Base-by-base conservation (phyloP, 2,888 invertebrate species). In the Agriopis aurantiaria region DNA sequence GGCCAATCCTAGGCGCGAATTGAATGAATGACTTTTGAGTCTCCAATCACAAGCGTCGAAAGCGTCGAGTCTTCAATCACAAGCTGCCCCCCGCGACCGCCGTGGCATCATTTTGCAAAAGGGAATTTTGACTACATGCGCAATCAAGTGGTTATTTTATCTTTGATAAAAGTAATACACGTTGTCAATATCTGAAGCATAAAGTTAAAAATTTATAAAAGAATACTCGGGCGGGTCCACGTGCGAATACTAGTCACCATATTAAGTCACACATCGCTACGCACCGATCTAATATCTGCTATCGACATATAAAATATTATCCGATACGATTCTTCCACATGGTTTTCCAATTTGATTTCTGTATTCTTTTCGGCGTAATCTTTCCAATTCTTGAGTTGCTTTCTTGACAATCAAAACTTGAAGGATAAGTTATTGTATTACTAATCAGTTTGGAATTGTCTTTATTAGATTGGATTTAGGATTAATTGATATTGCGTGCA, bases 281-380 rank as follows among this genome's bases (percentile, higher is more conserved):
- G 45, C 62, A 53, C 23, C 43, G 53, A 62, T 62, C 62, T 62
- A 53, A 62, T 62, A 62, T 62, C 62, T 62, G 62, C n/a, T 43
- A 45, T 53, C 53, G 62, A 62, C 62, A 33, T 62, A 52, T 52
- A 52, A 62, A 53, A 46, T 62, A 62, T 62, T 53, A 62, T 62
- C 62, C 62, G 46, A 14, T 12, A 8, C 23, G 58, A 33, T 33
- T 58, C 41, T 53, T 45, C 53, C 62, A 52, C 62, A 62, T 53
- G 53, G 53, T 43, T 12, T 45, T 62, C 45, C 62, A 53, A 62
- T 62, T 62, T 52, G 23, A 53, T 62, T 43, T 53, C 62, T 45
- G 52, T 62, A 62, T 60, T 60, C 62, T 62, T 53, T 53, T n/a
- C 53, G 10, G 12, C 23, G 58, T 40, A 49, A 60, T 60, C 60